Evolutionary conservation across 2,888 invertebrate genomes (phyloP).

Genomic region (Phyllotreta striolata): DNA sequence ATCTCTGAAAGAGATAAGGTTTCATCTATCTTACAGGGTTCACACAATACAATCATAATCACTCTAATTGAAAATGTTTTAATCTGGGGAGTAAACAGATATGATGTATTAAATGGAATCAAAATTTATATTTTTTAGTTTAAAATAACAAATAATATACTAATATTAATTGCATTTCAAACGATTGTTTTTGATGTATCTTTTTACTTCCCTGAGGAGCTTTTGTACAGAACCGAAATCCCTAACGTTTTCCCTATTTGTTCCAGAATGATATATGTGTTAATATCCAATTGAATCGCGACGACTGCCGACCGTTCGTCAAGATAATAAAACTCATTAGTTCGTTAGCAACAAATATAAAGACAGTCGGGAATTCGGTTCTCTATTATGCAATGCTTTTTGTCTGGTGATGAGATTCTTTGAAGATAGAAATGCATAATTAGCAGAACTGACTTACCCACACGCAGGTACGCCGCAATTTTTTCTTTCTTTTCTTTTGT

Average conservation of each 20-base stretch:
- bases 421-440: slow-evolving; percentile 43
- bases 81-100: too few species aligned
- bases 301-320: slow-evolving; percentile 39
- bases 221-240: slow-evolving; percentile 55
- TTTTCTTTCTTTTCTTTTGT: slow-evolving; percentile 29
- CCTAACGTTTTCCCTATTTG: slow-evolving; percentile 58
- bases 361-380: slow-evolving; percentile 55
- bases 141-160: too few species aligned
- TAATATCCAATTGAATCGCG: slow-evolving; percentile 66
- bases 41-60: too few species aligned
- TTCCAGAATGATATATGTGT: slow-evolving; percentile 71
- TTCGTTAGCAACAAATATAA: slow-evolving; percentile 41
- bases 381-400: slow-evolving; percentile 50
- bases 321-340: slow-evolving; percentile 37
- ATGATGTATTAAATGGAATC: too few species aligned
- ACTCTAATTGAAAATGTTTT: too few species aligned
- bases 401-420: slow-evolving; percentile 26
- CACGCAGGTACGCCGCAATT: slow-evolving; percentile 36
- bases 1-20: too few species aligned
- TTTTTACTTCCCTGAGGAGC: slow-evolving; percentile 22
- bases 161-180: too few species aligned
- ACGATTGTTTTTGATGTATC: background rate
- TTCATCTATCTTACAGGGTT: too few species aligned
- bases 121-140: too few species aligned
- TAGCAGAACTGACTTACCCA: slow-evolving; percentile 45